Evolutionary conservation across 2,888 invertebrate genomes (phyloP).

Genomic region (Gortyna flavago): DNA sequence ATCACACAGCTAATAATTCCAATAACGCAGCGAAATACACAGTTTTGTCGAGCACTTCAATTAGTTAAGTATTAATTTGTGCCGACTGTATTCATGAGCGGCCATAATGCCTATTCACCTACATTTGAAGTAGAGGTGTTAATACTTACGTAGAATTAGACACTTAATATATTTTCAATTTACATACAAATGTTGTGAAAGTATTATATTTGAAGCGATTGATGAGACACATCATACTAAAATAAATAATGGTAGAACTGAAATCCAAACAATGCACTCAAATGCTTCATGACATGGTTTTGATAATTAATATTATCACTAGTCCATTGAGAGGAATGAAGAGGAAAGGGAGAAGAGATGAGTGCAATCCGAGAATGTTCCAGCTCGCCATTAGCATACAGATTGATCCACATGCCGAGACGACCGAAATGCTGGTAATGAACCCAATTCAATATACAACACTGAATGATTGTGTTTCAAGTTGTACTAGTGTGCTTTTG

Average conservation of each 20-base stretch:
- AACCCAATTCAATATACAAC: conserved; percentile 72
- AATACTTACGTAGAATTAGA: conserved; percentile 7
- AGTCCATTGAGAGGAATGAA: conserved; percentile 67
- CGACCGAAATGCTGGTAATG: conserved; percentile 78
- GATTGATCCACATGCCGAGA: conserved; percentile 78
- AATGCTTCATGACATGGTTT: conserved; percentile 2
- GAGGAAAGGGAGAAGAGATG: conserved; percentile 69
- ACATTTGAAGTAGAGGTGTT: conserved; percentile 2
- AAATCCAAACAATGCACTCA: conserved; percentile 14
- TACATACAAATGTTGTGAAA: conserved; percentile 7
- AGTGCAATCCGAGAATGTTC: conserved; percentile 70
- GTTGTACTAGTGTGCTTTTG: conserved; percentile 33
- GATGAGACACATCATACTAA: background rate
- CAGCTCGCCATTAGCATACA: conserved; percentile 84
- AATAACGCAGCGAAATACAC: conserved; percentile 52
- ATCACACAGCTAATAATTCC: conserved; percentile 64
- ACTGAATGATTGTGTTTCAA: conserved; percentile 64
- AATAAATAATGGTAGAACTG: background rate
- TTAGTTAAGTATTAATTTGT: conserved; percentile 40
- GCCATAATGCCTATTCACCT: conserved; percentile 16
- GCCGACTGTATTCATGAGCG: conserved; percentile 21
- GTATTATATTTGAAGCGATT: background rate
- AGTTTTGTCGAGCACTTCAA: conserved; percentile 35
- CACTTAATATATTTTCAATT: background rate
- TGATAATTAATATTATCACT: conserved; percentile 42